Conservation (phyloP, 2,888 invertebrate species). For the Tetragnatha montana region DNA sequence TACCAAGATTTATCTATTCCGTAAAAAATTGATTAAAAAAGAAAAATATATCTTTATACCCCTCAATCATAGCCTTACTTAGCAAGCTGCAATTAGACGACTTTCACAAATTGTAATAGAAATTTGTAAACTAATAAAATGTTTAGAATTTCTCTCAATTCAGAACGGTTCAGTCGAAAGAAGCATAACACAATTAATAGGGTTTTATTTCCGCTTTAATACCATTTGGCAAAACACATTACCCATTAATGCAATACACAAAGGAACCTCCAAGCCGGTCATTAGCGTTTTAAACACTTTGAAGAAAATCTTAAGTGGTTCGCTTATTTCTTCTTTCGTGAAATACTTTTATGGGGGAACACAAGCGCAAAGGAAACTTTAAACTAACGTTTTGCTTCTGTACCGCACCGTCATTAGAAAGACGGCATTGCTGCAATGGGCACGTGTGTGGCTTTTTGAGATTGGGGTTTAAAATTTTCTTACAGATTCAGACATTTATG, state of each 20-base stretch:
- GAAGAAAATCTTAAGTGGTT: background rate
- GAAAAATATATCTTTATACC: no score
- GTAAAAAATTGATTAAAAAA: no score
- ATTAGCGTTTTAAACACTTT: background rate
- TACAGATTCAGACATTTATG: background rate
- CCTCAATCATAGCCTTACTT: no score
- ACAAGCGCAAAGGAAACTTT: background rate
- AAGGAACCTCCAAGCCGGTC: background rate
- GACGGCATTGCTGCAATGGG: background rate
- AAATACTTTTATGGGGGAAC: background rate
- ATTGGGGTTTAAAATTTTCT: background rate
- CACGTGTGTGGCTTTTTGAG: background rate
- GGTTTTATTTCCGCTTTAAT: background rate
- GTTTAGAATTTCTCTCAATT: no score
- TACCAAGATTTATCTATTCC: no score
- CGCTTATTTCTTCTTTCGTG: background rate
- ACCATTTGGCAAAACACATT: background rate
- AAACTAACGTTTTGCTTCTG: background rate
- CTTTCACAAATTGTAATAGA: no score
- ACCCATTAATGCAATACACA: background rate
- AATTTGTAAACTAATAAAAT: no score
- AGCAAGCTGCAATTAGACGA: no score
- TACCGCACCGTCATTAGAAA: background rate
- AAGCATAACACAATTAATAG: background rate
- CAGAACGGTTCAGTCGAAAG: background rate